Conservation (phyloP, 2,797 vertebrate species). For the Novumbra hubbsi region DNA sequence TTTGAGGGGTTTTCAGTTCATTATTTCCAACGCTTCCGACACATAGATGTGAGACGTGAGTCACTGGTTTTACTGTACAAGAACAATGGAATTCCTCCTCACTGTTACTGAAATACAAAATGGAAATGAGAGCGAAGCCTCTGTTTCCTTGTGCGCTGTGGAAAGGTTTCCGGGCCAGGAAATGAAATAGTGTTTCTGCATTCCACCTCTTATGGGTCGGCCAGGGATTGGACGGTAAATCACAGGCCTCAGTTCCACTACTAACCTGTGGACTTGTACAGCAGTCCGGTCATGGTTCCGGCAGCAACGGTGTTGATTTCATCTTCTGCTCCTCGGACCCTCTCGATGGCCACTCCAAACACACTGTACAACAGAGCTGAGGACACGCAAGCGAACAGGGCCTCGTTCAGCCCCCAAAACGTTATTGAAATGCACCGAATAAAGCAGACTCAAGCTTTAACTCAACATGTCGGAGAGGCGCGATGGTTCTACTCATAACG, state of each 20-base stretch:
- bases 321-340: conserved; percentile 85
- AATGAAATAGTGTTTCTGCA: neutral
- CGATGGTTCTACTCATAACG: too few species aligned
- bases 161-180: neutral
- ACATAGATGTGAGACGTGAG: neutral
- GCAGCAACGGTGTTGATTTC: conserved; percentile 86
- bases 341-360: conserved; percentile 84
- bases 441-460: too few species aligned
- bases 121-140: neutral
- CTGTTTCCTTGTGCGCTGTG: neutral
- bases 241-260: neutral
- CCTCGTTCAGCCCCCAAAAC: too few species aligned
- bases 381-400: conserved; percentile 19
- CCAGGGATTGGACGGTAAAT: neutral
- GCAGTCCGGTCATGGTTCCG: conserved; percentile 84
- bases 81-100: neutral
- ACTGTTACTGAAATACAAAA: neutral
- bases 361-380: conserved; percentile 82
- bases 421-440: too few species aligned
- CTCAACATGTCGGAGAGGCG: too few species aligned
- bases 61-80: neutral
- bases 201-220: neutral
- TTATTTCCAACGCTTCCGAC: neutral
- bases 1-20: neutral
- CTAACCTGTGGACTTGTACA: conserved; percentile 84